Conservation (phyloP, 2,888 invertebrate genomes). For the Scrobipalpa costella region DNA sequence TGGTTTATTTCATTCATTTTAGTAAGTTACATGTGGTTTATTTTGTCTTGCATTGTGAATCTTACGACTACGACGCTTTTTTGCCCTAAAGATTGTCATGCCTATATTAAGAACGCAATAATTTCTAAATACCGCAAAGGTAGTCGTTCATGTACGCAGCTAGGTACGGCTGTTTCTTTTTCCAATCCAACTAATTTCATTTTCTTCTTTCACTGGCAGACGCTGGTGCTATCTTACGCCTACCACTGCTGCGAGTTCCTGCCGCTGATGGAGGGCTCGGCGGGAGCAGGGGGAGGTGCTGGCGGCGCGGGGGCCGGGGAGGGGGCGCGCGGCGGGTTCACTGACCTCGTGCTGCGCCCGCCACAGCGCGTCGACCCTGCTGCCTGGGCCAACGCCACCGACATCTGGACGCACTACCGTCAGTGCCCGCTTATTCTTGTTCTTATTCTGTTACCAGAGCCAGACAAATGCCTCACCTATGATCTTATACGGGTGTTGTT, state of each 20-base stretch:
- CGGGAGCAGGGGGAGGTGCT: constrained; percentile 79
- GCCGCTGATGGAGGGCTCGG: constrained; percentile 83
- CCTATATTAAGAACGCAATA: too few relatives aligned
- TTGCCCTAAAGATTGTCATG: too few relatives aligned
- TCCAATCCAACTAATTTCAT: neutral
- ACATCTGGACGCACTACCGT: constrained; percentile 92
- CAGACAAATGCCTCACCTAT: too few relatives aligned
- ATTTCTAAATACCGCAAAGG: too few relatives aligned
- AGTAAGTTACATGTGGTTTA: too few relatives aligned
- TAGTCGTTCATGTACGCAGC: too few relatives aligned
- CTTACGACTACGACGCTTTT: too few relatives aligned
- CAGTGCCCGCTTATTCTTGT: constrained; percentile 55
- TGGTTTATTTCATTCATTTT: too few relatives aligned
- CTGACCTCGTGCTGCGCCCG: constrained; percentile 69
- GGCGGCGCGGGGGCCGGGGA: constrained; percentile 69
- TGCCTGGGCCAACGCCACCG: constrained; percentile 90
- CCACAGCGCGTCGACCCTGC: constrained; percentile 77
- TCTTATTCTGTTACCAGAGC: too few relatives aligned
- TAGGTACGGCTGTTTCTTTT: too few relatives aligned
- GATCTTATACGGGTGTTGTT: too few relatives aligned
- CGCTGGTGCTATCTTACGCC: constrained; percentile 93
- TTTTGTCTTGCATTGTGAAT: too few relatives aligned
- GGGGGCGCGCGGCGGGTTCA: constrained; percentile 80
- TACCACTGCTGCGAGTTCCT: constrained; percentile 97
- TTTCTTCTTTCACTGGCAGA: constrained; percentile 68